Base-by-base conservation (phyloP, 2,797 vertebrate genomes). In the Phaenicophaeus curvirostris region DNA sequence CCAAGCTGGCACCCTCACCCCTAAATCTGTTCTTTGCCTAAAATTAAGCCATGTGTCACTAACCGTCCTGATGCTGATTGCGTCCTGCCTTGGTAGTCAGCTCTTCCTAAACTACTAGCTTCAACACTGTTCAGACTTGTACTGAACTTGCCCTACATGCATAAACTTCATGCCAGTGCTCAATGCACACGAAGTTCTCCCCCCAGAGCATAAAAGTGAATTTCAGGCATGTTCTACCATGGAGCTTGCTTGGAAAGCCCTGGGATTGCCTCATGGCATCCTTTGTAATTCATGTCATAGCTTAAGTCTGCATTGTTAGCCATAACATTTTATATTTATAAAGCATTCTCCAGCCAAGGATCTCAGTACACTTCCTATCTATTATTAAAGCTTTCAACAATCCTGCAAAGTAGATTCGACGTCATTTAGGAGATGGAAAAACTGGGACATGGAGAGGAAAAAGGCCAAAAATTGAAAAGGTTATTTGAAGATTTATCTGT, bases 381-480 rank as follows among this genome's bases (percentile, higher is more conserved):
- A 82, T 85, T 93, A 95, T 35, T 93, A 74, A 90, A 92, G 66
- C 20, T 57, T 85, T 86, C 77, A 82, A 54, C 37, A 44, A 84
- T 63, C 25, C 69, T 82, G 59, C 27, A 59, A 79, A 76, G 50
- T 79, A 53, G 85, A 87, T 50, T 39, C 77, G 57, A 68, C 44
- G 89, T 65, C 3, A 8, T 77, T 95, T 90, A 87, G 61, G 33
- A 90, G 72, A 46, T 19, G 27, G 61, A 58, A 87, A 93, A 85
- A 67, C 20, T 35, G 33, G 24, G n/a, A 73, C 30, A 67, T 11
- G 19, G 48, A 87, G 28, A 89, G 37, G 28, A 46, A 77, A 44
- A 89, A 51, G n/a, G 28, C 24, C 16, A 65, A 85, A 65, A 35
- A 16, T 30, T 37, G 30, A 11, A 86, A 65, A 67, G 4, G 3